Base-by-base conservation (phyloP, 2,113 vertebrate genomes). In the Edolisoma coerulescens region DNA sequence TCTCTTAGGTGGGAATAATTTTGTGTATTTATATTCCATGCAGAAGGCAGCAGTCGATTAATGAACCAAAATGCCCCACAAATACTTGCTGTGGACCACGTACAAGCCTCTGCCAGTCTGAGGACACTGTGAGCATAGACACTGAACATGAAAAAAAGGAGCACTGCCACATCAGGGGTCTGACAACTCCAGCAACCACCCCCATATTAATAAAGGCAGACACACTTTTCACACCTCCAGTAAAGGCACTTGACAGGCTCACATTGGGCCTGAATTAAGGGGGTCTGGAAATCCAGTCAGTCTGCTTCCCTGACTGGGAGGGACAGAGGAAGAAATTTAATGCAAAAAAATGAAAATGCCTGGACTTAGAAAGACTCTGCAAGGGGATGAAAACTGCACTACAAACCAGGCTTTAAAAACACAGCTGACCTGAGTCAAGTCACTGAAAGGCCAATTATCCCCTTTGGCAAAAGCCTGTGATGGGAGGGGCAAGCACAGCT, bases 161-260 rank as follows among this genome's bases (percentile, higher is more conserved):
- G 7, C 56, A 65, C 16, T 50, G 41, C 42, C 67, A 83, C 53
- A 44, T 23, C 1, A 7, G 11, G 52, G 33, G n/a, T 64, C 74
- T 84, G 73, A 87, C 37, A 11, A 24, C n/a, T 53, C 45, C 81
- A 76, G 77, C 20, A 78, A 71, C 45, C 47, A 75, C 74, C 41
- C 30, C 32, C 47, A 7, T 22, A 91, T 76, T 95, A 95, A 86
- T 88, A 44, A 94, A 27, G 54, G 50, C 56, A 94, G 90, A 93
- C 54, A 85, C 16, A 86, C 70, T 47, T 94, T 93, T 89, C 59
- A 65, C 28, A 63, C 11, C 71, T 42, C 61, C 54, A 85, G 32
- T 95, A 90, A 97, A 95, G 35, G 45, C 74, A 82, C 26, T 14
- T 54, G 83, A 95, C 84, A 96, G 63, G 64, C n/a, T 94, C 45